These are phyloP conservation scores for Hippoglossus stenolepis DNA, from an alignment of 2,113 vertebrate species.

Conservation along the genomic window DNA sequence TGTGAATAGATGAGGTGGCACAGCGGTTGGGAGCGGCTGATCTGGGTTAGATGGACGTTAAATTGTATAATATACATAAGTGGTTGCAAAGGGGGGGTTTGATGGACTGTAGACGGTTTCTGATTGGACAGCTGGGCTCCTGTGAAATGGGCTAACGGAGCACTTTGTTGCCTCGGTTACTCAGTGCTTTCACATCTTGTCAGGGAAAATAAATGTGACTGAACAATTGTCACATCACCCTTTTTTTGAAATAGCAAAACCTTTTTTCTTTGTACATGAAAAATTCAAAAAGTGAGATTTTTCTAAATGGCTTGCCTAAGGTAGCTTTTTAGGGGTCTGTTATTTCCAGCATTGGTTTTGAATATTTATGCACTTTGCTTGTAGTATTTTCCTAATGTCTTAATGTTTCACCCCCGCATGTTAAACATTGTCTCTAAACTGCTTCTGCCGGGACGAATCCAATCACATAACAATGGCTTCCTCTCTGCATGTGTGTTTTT, in stretches of 20 bases:
- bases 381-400: conserved; percentile 66
- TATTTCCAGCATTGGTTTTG: conserved; percentile 60
- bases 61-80: conserved; percentile 36
- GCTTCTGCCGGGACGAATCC: conserved; percentile 57
- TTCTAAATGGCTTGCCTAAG: conserved; percentile 66
- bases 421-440: conserved; percentile 62
- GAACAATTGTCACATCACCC: conserved; percentile 66
- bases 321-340: conserved; percentile 59
- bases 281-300: conserved; percentile 66
- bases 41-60: neutral
- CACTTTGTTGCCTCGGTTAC: conserved; percentile 45
- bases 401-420: conserved; percentile 64
- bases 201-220: conserved; percentile 76
- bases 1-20: neutral
- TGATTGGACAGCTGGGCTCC: conserved; percentile 47
- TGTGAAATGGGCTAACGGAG: conserved; percentile 31
- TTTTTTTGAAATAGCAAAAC: conserved; percentile 55
- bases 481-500: conserved; percentile 27
- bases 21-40: neutral
- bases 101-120: conserved; percentile 6
- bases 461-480: conserved; percentile 53
- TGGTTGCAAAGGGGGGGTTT: neutral
- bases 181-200: conserved; percentile 70
- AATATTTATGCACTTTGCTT: conserved; percentile 73
- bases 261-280: conserved; percentile 74